Conservation (phyloP, 2,888 invertebrate species). For the Pammene aurita region DNA sequence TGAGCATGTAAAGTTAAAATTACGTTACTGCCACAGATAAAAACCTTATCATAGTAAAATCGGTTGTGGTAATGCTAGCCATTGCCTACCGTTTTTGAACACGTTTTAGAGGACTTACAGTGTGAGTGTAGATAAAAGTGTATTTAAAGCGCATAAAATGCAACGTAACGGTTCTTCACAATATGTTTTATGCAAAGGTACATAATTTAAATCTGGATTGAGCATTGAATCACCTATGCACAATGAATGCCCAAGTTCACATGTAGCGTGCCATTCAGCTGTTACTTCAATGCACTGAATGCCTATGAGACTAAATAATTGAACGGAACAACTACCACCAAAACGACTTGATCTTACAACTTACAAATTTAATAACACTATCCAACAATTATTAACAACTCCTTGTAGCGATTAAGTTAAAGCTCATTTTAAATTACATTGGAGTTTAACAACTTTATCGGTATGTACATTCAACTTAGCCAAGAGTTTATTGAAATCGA, state of each 20-base stretch:
- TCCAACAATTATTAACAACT: conserved; percentile 20
- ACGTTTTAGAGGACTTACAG: too few relatives aligned
- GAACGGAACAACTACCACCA: conserved; percentile 50
- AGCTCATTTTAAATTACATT: not conserved
- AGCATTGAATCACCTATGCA: conserved; percentile 25
- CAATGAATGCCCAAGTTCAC: conserved; percentile 43
- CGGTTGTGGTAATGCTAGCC: too few relatives aligned
- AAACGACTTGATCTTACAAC: conserved; percentile 60
- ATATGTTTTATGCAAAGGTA: conserved; percentile 3
- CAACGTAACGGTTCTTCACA: not conserved
- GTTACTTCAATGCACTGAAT: conserved; percentile 72
- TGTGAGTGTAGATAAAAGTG: not conserved
- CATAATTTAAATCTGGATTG: conserved; percentile 40
- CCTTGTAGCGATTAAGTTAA: not conserved
- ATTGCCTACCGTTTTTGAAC: too few relatives aligned
- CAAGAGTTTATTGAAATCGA: conserved; percentile 77
- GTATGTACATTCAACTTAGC: conserved; percentile 60
- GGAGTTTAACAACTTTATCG: conserved; percentile 1
- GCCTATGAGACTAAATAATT: conserved; percentile 54
- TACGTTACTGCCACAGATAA: too few relatives aligned
- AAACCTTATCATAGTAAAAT: too few relatives aligned
- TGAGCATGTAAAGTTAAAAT: too few relatives aligned
- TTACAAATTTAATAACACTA: conserved; percentile 39
- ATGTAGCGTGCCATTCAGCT: conserved; percentile 52
- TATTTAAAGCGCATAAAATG: not conserved